Evolutionary conservation across 2,113 vertebrate genomes (phyloP).

Genomic region (Cyanistes caeruleus): DNA sequence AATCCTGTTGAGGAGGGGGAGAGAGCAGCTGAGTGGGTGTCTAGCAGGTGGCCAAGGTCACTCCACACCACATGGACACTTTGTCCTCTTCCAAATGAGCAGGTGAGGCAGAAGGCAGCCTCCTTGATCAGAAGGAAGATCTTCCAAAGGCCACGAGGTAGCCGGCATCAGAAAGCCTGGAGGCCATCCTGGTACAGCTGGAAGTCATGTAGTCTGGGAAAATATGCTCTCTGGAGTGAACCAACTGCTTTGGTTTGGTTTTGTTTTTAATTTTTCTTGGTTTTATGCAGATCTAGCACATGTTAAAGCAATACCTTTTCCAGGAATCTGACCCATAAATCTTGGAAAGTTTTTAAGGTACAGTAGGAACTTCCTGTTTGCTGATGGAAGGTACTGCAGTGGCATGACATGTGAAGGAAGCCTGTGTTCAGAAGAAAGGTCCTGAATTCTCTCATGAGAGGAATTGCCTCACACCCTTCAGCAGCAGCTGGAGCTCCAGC

Average conservation of each 20-base stretch:
- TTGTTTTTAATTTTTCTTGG: neutral
- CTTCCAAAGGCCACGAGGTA: fast-evolving
- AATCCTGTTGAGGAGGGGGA: neutral
- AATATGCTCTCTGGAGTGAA: neutral
- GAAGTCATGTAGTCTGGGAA: neutral
- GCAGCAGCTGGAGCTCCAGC: neutral
- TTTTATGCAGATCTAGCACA: neutral
- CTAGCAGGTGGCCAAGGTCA: neutral
- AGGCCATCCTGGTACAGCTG: fast-evolving
- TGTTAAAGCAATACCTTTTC: neutral
- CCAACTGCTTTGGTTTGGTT: neutral
- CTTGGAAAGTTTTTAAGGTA: neutral
- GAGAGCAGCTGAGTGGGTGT: neutral
- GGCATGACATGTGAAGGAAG: neutral
- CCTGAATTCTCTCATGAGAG: neutral
- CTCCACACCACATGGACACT: fast-evolving
- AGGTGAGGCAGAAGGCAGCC: neutral
- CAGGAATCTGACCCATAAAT: neutral
- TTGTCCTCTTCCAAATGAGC: neutral
- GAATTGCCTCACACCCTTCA: neutral
- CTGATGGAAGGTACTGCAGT: neutral
- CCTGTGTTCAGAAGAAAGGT: neutral
- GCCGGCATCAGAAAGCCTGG: neutral
- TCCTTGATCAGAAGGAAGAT: neutral
- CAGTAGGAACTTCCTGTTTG: neutral